These are phyloP conservation scores for Myocastor coypus DNA, from an alignment of 2,113 vertebrate genomes.

Conservation along the genomic window DNA sequence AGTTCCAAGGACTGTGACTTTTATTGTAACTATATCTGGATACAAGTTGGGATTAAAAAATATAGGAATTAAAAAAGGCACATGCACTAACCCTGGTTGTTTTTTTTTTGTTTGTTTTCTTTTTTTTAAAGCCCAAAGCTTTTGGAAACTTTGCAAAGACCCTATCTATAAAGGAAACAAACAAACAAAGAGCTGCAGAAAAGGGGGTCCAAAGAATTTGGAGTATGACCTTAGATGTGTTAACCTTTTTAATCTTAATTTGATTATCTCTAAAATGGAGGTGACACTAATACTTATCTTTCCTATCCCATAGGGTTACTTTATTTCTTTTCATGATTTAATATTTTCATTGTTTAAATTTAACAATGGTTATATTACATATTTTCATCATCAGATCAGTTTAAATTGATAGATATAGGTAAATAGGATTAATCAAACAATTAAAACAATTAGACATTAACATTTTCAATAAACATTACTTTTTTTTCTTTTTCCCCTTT, in stretches of 20 bases:
- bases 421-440: too few relatives aligned
- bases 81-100: not conserved
- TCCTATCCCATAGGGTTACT: not conserved
- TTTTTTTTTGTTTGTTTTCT: too few relatives aligned
- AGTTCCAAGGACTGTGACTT: not conserved
- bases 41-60: not conserved
- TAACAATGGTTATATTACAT: too few relatives aligned
- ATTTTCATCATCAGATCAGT: too few relatives aligned
- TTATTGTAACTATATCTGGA: not conserved
- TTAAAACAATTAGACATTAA: too few relatives aligned
- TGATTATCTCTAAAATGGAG: not conserved
- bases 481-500: too few relatives aligned
- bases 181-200: not conserved
- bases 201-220: not conserved
- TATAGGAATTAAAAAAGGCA: not conserved
- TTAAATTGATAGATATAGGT: too few relatives aligned
- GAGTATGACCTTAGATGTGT: not conserved
- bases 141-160: not conserved
- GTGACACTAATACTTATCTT: not conserved
- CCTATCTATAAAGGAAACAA: not conserved
- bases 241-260: constrained; percentile 4
- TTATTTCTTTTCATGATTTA: too few relatives aligned
- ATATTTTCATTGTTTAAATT: too few relatives aligned
- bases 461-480: too few relatives aligned
- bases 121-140: not conserved